Base-by-base conservation (phyloP, 2,797 vertebrate genomes). In the Strix occidentalis region DNA sequence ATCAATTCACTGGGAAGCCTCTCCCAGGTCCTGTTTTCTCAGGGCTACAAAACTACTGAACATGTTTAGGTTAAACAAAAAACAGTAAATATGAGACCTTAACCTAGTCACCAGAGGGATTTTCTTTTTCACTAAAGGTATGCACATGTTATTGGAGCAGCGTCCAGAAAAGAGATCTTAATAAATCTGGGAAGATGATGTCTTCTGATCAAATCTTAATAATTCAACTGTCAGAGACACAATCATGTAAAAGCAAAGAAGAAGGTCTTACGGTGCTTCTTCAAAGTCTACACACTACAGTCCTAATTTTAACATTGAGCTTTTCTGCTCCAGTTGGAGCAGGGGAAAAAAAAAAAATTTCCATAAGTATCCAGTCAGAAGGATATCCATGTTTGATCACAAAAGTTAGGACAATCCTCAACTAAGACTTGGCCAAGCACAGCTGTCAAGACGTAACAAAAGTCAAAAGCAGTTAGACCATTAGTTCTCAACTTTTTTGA, bases 201-300 rank as follows among this genome's bases (percentile, higher is more conserved):
- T 66, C 66, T 60, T 50, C 28, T 5, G 4, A 65, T 50, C 24
- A 70, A 33, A 41, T 50, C 45, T 56, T 28, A 33, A 39, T 28
- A 39, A 18, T 50, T 74, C 29, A 79, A 23, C 24, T n/a, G 10
- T 6, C 35, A 85, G 61, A 85, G 35, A 50, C 35, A 74, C 11
- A 50, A 33, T 5, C 26, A 12, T 6, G 9, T 33, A 61, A 71
- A 57, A 84, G 4, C 2, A 58, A 28, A 9, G 33, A 9, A 15
- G 39, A 33, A 21, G 2, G 19, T 31, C 25, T 41, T 53, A n/a
- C 0, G 0, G 9, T 33, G 7, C 11, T 61, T 58, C 19, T 60
- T 88, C 11, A 48, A 72, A 63, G n/a, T 51, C 31, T 66, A 51
- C 43, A 72, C 17, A 19, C 25, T 37, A 65, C 35, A 13, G n/a